Evolutionary conservation across 2,113 vertebrate species (phyloP).

Genomic region (Psephotus haematonotus): DNA sequence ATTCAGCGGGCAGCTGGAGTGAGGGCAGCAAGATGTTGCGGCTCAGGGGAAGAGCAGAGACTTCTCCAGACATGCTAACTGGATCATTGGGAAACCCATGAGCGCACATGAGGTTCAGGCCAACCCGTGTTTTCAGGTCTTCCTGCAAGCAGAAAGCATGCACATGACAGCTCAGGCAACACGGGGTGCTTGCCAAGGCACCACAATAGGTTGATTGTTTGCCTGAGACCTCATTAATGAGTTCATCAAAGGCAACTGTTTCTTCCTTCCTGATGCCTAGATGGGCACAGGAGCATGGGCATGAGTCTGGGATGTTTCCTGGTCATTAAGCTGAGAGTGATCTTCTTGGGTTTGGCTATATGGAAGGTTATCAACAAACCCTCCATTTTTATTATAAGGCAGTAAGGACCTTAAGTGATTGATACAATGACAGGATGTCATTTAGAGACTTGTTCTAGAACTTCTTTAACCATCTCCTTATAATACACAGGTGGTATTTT

Average conservation of each 20-base stretch:
- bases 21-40: accelerated
- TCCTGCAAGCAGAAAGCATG: neutral
- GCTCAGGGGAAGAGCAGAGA: neutral
- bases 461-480: neutral
- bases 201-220: neutral
- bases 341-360: neutral
- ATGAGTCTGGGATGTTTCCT: neutral
- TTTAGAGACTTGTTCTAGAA: neutral
- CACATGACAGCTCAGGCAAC: accelerated
- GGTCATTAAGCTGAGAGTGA: neutral
- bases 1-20: neutral
- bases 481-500: neutral
- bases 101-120: neutral
- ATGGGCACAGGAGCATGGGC: neutral
- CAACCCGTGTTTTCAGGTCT: neutral
- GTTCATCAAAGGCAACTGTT: neutral
- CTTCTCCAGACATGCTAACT: neutral
- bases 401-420: neutral
- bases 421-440: neutral
- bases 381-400: neutral
- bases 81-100: neutral
- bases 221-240: neutral
- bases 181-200: accelerated
- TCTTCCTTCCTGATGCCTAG: neutral
- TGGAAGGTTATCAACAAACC: neutral